phyloP scores from a whole-genome alignment of 2,113 vertebrate genomes.

The Daubentonia madagascariensis region DNA sequence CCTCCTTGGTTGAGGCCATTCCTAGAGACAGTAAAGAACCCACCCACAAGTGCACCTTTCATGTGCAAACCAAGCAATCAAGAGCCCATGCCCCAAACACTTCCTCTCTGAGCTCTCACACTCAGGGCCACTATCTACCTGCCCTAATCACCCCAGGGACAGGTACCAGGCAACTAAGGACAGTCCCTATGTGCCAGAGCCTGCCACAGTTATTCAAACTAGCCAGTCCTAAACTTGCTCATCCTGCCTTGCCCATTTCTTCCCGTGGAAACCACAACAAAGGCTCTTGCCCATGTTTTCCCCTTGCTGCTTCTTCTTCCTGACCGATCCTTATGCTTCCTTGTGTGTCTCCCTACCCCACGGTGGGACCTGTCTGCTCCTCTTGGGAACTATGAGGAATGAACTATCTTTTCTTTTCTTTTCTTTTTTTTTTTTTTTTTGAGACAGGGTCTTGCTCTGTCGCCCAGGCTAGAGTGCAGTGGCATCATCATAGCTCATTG shows the following conservation, averaged over 20 bases:
- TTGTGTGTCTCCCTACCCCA: too few species aligned
- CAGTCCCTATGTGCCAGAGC: not conserved
- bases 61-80: not conserved
- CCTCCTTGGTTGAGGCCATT: not conserved
- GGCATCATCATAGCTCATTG: too few species aligned
- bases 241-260: not conserved
- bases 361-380: not conserved
- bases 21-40: not conserved
- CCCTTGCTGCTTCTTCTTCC: not conserved
- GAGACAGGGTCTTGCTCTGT: too few species aligned
- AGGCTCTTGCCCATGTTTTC: not conserved
- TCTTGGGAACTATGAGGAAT: not conserved
- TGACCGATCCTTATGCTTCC: not conserved
- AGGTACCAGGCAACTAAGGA: not conserved
- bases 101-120: not conserved
- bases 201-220: not conserved
- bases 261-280: not conserved
- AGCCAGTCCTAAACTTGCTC: not conserved
- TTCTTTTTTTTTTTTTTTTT: too few species aligned
- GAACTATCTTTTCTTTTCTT: not conserved
- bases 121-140: not conserved
- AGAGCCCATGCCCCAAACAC: fast-evolving
- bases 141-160: not conserved
- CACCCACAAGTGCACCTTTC: not conserved
- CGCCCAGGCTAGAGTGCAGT: too few species aligned